Percentiles rank a stretch among this genome's conserved stretches.
Conservation (phyloP, 2,113 vertebrate species). For the Otocyon megalotis region DNA sequence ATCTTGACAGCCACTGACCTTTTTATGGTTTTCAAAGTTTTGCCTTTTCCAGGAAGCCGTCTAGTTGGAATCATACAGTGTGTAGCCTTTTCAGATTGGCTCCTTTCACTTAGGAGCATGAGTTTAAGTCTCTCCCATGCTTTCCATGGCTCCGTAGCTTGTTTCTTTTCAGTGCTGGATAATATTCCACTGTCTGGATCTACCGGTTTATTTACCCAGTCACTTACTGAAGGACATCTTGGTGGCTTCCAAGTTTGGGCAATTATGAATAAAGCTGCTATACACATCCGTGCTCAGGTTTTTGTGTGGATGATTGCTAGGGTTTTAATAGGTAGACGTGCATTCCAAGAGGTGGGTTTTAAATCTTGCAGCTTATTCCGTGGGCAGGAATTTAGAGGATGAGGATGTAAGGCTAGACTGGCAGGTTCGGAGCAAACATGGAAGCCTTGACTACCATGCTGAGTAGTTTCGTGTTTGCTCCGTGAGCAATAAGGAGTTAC, state of each 20-base stretch:
- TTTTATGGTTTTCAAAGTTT: not conserved
- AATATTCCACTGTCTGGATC: not conserved
- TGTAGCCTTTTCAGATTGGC: not conserved
- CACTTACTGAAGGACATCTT: not conserved
- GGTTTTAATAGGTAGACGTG: not conserved
- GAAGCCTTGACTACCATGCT: not conserved
- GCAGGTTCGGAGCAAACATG: not conserved
- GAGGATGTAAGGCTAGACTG: not conserved
- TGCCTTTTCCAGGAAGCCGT: not conserved
- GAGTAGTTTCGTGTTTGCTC: not conserved
- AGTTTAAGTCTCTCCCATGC: not conserved
- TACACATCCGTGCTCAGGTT: not conserved
- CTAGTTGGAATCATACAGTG: not conserved
- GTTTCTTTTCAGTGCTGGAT: not conserved
- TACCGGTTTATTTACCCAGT: not conserved
- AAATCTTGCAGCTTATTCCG: not conserved
- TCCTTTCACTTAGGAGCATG: not conserved
- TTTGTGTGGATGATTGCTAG: not conserved
- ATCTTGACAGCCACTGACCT: not conserved
- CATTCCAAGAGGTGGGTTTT: not conserved
- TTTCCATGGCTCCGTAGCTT: not conserved
- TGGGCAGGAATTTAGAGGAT: not conserved
- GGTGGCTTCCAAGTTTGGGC: not conserved
- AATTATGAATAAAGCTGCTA: not conserved
- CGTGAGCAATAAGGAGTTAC: not conserved